Conservation (phyloP, 2,797 vertebrate species). For the Hapalemur alaotrensis region DNA sequence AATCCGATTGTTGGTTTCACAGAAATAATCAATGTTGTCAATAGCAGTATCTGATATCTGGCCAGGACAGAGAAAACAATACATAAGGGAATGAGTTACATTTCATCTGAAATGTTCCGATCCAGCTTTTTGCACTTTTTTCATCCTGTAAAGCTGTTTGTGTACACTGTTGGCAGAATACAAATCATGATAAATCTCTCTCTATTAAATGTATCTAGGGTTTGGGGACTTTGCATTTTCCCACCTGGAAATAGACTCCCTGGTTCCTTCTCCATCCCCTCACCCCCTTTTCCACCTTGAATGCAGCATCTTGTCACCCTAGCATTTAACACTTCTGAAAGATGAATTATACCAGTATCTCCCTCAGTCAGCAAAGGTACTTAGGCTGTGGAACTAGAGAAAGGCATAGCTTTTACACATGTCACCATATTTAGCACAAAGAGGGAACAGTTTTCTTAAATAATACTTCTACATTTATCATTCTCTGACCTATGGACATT, state of each 20-base stretch:
- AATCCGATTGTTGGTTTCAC: not conserved
- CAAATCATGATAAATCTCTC: constrained; percentile 54
- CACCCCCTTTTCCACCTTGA: not conserved
- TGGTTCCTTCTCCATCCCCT: not conserved
- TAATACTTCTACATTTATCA: not conserved
- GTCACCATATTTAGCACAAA: constrained; percentile 28
- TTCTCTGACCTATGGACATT: constrained; percentile 14
- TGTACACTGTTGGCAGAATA: not conserved
- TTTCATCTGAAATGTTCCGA: not conserved
- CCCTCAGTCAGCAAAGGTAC: constrained; percentile 23
- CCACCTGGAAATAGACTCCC: not conserved
- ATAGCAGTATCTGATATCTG: not conserved
- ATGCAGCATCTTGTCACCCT: not conserved
- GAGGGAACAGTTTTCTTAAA: constrained; percentile 30
- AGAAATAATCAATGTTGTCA: not conserved
- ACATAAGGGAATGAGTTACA: no score
- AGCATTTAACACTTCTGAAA: not conserved
- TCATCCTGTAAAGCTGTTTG: constrained; percentile 5
- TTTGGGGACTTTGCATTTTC: not conserved
- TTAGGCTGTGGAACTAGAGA: not conserved
- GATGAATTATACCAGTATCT: constrained; percentile 15
- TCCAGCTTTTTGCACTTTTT: not conserved
- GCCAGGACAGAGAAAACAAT: not conserved
- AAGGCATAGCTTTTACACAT: not conserved
- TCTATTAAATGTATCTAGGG: constrained; percentile 31